These are phyloP conservation scores for Drosophila repletoides DNA, from an alignment of 1,140 invertebrate genomes.

Conservation along the genomic window DNA sequence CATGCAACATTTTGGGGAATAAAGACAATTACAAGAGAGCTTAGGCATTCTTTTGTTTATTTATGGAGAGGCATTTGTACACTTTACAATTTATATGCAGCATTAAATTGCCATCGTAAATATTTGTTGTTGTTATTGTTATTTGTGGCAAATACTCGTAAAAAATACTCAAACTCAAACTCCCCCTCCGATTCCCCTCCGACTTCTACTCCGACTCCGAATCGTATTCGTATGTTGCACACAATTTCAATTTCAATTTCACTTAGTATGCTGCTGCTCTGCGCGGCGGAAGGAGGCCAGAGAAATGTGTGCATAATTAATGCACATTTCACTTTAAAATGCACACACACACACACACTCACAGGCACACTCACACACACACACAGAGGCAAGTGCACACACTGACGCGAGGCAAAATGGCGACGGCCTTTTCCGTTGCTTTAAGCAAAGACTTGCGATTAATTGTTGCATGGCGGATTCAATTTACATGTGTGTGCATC, in stretches of 20 bases:
- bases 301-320: constrained; percentile 71
- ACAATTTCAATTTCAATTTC: constrained; percentile 61
- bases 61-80: neutral
- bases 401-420: constrained; percentile 50
- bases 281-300: constrained; percentile 9
- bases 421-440: constrained; percentile 64
- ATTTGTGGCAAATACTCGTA: constrained; percentile 23
- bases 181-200: no score
- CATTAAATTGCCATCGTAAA: constrained; percentile 5
- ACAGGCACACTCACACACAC: constrained; percentile 12
- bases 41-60: neutral
- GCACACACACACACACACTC: constrained; percentile 46
- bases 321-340: constrained; percentile 80
- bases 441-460: constrained; percentile 79
- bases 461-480: constrained; percentile 76
- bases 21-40: neutral
- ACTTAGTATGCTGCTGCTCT: constrained; percentile 33
- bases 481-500: constrained; percentile 51
- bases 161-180: no score
- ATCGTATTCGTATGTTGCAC: constrained; percentile 25
- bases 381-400: constrained; percentile 11
- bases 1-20: neutral
- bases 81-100: neutral
- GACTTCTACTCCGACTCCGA: no score
- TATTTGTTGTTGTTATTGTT: constrained; percentile 3